phyloP scores from a whole-genome alignment of 2,888 invertebrate species.

The Cosmorhoe ocellata region DNA sequence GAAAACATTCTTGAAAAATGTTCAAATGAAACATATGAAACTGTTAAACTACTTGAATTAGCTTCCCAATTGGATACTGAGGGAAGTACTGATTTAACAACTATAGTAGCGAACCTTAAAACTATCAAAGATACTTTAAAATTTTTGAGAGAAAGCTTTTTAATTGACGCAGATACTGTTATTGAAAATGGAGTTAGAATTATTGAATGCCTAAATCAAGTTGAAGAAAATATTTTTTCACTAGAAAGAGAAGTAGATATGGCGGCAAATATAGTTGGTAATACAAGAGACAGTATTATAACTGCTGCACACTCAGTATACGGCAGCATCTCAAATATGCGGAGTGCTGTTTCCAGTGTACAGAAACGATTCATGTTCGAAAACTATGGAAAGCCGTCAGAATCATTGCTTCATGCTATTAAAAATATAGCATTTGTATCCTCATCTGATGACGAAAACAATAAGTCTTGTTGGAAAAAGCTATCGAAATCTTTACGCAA shows the following conservation, averaged over 20 bases:
- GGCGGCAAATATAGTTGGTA: conserved; percentile 41
- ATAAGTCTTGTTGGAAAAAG: conserved; percentile 48
- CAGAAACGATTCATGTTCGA: conserved; percentile 72
- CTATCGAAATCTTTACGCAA: conserved; percentile 62
- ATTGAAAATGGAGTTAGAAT: conserved; percentile 71
- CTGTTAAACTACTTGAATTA: conserved; percentile 67
- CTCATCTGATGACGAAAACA: conserved; percentile 29
- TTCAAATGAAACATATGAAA: conserved; percentile 51
- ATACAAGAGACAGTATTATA: conserved; percentile 62
- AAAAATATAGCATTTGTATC: conserved; percentile 53
- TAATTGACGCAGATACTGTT: conserved; percentile 54
- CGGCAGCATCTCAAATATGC: conserved; percentile 77
- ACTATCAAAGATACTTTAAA: conserved; percentile 56
- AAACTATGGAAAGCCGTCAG: conserved; percentile 70
- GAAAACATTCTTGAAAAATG: conserved; percentile 16
- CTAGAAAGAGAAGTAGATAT: conserved; percentile 62
- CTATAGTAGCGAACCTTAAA: conserved; percentile 47
- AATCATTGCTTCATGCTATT: conserved; percentile 56
- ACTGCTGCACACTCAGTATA: conserved; percentile 77
- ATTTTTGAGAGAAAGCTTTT: conserved; percentile 51
- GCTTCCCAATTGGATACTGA: conserved; percentile 60
- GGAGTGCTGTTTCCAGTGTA: conserved; percentile 73
- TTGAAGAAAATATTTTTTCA: conserved; percentile 70
- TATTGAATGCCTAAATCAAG: conserved; percentile 60
- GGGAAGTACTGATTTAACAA: conserved; percentile 40